Base-by-base conservation (phyloP, 2,113 vertebrate genomes). In the Tinamus guttatus region DNA sequence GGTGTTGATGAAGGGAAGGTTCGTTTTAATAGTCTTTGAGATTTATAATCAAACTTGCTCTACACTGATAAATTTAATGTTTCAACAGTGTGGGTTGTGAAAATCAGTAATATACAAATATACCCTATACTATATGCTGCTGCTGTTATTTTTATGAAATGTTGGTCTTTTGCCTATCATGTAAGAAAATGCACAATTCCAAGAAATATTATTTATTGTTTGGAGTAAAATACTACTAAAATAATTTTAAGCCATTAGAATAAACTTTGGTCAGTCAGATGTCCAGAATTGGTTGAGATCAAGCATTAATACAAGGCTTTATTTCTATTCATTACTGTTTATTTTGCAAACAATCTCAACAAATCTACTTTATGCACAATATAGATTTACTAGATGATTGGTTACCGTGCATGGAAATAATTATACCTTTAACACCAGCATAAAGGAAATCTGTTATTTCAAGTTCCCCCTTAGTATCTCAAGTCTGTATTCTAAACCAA, bases 321-420 rank as follows among this genome's bases (percentile, higher is more conserved):
- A 71, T 34, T 13, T 9, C n/a, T 52, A 47, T 47, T 83, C 30
- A 24, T 84, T 94, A 86, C 41, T 41, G 32, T 90, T 89, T 85
- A 54, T 83, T 30, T 20, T 85, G 21, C 43, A 47, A 36, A n/a
- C 73, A 59, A 80, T 76, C 40, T 83, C 62, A 68, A 30, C 81
- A 24, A 19, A 21, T 92, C 60, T 90, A 60, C 63, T 83, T 94
- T 69, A 62, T 59, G 17, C 5, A 27, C 67, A 77, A 25, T 91
- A 69, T 79, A 41, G 38, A 67, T 85, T 91, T 87, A 79, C 89
- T 87, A 91, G 74, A 11, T 24, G 63, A 49, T 22, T 71, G 83
- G 68, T 62, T 94, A 75, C 25, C 32, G 27, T 74, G 38, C 36
- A 22, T 64, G 45, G 75, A 63, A 87, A 69, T 91, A 0, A 89